Base-by-base conservation (phyloP, 2,888 invertebrate genomes). In the Cephus spinipes region DNA sequence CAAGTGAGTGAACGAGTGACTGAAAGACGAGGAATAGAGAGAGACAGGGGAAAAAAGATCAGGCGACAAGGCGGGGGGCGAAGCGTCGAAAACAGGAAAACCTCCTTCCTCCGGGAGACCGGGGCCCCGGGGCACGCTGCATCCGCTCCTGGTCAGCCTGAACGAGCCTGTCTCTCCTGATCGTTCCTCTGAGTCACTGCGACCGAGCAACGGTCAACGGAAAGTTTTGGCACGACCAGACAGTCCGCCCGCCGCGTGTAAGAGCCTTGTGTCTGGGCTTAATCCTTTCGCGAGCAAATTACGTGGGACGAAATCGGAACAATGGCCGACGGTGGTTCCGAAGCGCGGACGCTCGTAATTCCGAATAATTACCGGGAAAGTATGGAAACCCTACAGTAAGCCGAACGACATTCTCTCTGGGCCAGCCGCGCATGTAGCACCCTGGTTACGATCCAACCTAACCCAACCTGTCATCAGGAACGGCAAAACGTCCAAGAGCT, bases 191-290 rank as follows among this genome's bases (percentile, higher is more conserved):
- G 87, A 87, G 83, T 87, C 86, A 86, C 77, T 77, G 74, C 79
- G 73, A 75, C 76, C 77, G 79, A 79, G 79, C 87, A 86, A 87
- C 86, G 86, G 87, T 85, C 87, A 86, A 85, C 84, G 87, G 87
- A 88, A 87, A 87, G 86, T 88, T 88, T 87, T 83, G 84, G 81
- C 79, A 80, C 55, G 78, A 75, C 76, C 75, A 78, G 78, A 76
- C 78, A 78, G 78, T 76, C 75, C 32, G 75, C 78, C 75, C 69
- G 77, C 69, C 55, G 40, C 71, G 36, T 75, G 76, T 69, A 34
- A 68, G 73, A 74, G 32, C 32, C 33, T 33, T 71, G 71, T 33
- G 76, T 40, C 73, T 75, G 79, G 75, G 76, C 77, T 84, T 82
- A 82, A 84, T 81, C 82, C 83, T 81, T 79, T 82, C 81, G 78